Conservation (phyloP, 1,140 invertebrate species). For the Calliphora vicina region DNA sequence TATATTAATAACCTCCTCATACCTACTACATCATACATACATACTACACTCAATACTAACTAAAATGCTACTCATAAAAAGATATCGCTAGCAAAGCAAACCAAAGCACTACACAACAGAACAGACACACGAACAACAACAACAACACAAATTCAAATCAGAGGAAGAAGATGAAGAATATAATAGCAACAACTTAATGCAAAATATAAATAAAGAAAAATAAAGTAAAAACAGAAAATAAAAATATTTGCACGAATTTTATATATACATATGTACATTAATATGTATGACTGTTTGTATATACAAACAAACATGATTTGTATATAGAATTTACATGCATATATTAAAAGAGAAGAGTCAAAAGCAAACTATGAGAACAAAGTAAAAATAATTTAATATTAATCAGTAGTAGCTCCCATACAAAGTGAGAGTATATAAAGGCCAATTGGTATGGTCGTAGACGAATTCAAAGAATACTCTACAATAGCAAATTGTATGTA, state of each 20-base stretch:
- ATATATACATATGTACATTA: background rate
- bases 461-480: background rate
- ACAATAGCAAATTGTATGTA: too few species aligned
- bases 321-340: background rate
- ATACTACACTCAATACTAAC: background rate
- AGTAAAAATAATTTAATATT: background rate
- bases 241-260: conserved; percentile 32
- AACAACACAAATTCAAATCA: background rate
- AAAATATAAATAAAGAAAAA: background rate
- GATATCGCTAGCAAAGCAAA: background rate
- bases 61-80: background rate
- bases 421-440: background rate
- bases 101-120: background rate
- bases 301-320: background rate
- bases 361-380: background rate
- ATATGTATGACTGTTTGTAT: background rate
- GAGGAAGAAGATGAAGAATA: background rate
- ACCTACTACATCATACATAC: background rate
- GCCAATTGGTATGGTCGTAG: background rate
- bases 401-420: conserved; percentile 7
- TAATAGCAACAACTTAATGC: conserved; percentile 19
- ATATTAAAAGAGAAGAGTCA: background rate
- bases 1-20: background rate
- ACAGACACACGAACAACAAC: background rate
- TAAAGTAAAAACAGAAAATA: conserved; percentile 20